Evolutionary conservation across 2,797 vertebrate genomes (phyloP), one percentile per base, ranked within the genome.

Genomic region (Hozukius guyotensis): DNA sequence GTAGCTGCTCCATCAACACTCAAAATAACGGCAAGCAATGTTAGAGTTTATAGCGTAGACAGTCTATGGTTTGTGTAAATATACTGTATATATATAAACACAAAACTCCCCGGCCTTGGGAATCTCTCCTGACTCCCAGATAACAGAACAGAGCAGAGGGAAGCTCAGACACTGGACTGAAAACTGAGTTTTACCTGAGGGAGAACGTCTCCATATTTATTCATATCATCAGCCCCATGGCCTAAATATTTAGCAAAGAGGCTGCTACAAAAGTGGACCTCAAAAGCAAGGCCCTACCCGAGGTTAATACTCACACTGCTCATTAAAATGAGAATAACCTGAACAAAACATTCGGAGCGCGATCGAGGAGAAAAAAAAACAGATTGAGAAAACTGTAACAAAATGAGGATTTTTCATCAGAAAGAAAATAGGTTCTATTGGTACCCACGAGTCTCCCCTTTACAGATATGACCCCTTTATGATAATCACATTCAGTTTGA

Each of bases 161-260:
- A 80, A 72, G 63, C 61, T 36, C 55, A 9, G 22, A 20, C 0
- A 75, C 70, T 71, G 85, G 75, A 16, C 32, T 24, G 61, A 62
- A 62, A 62, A 62, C 60, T 82, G 83, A 72, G 75, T 77, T 78
- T 81, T 61, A 70, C 75, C 76, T 75, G 22, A 75, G 76, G 73
- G 68, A 67, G 46, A 81, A 46, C 4, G 6, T 74, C 53, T 74
- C 78, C 49, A 74, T 82, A 89, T 87, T 78, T 91, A 88, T 89
- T 93, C 80, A 76, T 85, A 88, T 73, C 86, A 67, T 63, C 75
- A 80, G 67, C 72, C 78, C 74, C 0, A 4, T 78, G 80, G 87
- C 84, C 78, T 89, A 77, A 89, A 91, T 92, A 86, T 88, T 90
- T 85, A 85, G 90, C 75, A 61, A 59, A 60, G 46, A 86, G 29